These are phyloP conservation scores for Sphenodon punctatus DNA, from an alignment of 2,797 vertebrate species.

Conservation along the genomic window DNA sequence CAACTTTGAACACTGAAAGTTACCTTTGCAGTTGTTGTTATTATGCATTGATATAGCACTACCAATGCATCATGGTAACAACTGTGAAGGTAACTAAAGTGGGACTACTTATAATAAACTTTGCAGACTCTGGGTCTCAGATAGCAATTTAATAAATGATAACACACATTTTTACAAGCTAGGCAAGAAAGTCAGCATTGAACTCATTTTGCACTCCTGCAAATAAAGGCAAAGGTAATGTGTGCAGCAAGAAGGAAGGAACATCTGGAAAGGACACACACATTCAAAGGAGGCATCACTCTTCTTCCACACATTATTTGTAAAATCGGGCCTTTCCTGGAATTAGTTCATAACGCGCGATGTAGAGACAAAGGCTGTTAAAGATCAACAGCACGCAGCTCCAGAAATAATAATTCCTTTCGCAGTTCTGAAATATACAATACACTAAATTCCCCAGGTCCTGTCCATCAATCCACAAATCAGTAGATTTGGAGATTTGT, in stretches of 20 bases:
- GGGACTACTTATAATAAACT: too few relatives aligned
- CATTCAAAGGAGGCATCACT: constrained; percentile 22
- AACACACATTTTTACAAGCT: not conserved
- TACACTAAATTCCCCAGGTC: too few relatives aligned
- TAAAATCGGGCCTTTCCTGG: not conserved
- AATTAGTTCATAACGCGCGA: not conserved
- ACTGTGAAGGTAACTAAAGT: too few relatives aligned
- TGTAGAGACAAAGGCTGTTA: not conserved
- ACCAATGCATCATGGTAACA: too few relatives aligned
- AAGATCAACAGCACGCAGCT: not conserved
- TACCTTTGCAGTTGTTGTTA: too few relatives aligned
- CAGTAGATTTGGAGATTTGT: not conserved
- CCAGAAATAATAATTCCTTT: not conserved
- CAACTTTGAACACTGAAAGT: too few relatives aligned
- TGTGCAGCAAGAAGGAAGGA: not conserved
- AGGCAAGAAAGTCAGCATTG: not conserved
- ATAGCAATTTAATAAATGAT: not conserved
- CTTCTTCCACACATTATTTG: constrained; percentile 37
- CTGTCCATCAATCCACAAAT: too few relatives aligned
- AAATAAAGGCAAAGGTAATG: not conserved
- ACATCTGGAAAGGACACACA: not conserved
- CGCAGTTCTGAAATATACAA: too few relatives aligned
- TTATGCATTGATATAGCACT: too few relatives aligned
- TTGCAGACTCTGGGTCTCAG: not conserved
- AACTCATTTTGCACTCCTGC: not conserved